Evolutionary conservation across 2,888 invertebrate genomes (phyloP), one percentile per base, ranked within the genome.

Genomic region (Ethmia dodecea): DNA sequence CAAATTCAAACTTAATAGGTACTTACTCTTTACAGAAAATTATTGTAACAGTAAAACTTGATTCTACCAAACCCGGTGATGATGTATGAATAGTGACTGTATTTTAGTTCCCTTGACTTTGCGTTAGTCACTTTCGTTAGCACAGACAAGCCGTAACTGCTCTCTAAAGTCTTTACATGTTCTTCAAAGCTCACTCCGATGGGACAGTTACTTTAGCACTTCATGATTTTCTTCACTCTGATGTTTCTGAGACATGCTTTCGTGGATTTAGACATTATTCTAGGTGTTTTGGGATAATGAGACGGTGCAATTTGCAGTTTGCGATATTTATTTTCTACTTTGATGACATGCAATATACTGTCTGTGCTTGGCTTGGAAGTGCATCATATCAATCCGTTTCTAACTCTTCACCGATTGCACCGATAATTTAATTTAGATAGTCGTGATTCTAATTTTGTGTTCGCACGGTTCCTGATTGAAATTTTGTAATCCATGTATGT

Each of bases 211-310:
- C 51, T 69, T 72, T 68, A 77, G 75, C 72, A 63, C 59, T 64
- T 63, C 55, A 54, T 58, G 56, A 58, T 35, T 35, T 43, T 71
- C 60, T 71, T 73, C 74, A 76, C 67, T 78, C 73, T 67, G 58
- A 55, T 63, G 58, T 71, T 75, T 84, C 86, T 86, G 86, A 84
- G 86, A 86, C 86, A 86, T 86, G 86, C 84, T 86, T 84, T 84
- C 86, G 67, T 84, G 84, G 86, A 77, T 73, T 70, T 59, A 68
- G 57, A 54, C 59, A 43, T 50, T 41, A 44, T 61, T 52, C 73
- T 80, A 81, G 60, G 77, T 83, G 78, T 80, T 74, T 57, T 49
- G 52, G 72, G 69, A 66, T 61, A 62, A 75, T 81, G 83, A n/a
- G n/a, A 72, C 66, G 65, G 84, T 84, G 84, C 83, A 74, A 38